A percentile compares a stretch with the other conserved stretches of the same genome.
Evolutionary conservation across 2,113 vertebrate genomes (phyloP).

Genomic region (Planiliza haematocheilus): DNA sequence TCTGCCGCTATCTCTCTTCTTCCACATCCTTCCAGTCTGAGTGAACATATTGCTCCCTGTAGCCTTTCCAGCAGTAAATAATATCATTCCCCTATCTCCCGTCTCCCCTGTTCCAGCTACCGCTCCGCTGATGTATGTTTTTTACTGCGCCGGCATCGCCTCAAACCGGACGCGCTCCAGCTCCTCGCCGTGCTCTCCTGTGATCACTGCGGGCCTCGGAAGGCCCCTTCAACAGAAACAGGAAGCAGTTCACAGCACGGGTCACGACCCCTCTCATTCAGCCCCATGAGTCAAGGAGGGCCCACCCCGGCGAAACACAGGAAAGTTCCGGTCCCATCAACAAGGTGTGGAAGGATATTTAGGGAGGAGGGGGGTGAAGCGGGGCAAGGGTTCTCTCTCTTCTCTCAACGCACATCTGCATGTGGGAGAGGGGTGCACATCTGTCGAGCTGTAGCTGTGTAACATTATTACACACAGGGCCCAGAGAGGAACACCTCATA

Average conservation of each 20-base stretch:
- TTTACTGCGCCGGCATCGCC: constrained; percentile 56
- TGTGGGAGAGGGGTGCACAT: constrained; percentile 71
- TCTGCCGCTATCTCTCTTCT: neutral
- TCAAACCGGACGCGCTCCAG: constrained; percentile 59
- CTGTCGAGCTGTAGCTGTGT: constrained; percentile 81
- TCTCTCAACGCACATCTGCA: constrained; percentile 56
- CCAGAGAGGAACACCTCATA: constrained; percentile 72
- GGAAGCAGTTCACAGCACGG: constrained; percentile 79
- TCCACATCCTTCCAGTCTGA: constrained; percentile 78
- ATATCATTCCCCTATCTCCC: constrained; percentile 36
- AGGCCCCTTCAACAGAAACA: constrained; percentile 78
- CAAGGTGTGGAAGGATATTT: constrained; percentile 78
- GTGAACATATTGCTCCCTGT: constrained; percentile 56
- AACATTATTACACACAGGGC: constrained; percentile 77
- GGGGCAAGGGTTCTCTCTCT: constrained; percentile 9
- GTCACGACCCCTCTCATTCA: constrained; percentile 78
- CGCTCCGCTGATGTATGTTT: constrained; percentile 73
- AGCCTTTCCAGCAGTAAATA: constrained; percentile 67
- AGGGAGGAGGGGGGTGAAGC: constrained; percentile 25
- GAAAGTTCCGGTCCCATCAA: constrained; percentile 81
- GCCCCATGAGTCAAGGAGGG: constrained; percentile 79
- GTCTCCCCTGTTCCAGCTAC: constrained; percentile 59
- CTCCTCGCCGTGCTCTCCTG: constrained; percentile 52
- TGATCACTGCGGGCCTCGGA: constrained; percentile 74
- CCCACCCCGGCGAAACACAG: constrained; percentile 82